Percentiles rank a stretch among this genome's conserved stretches.
Conservation (phyloP, 2,797 vertebrate species). For the Meda fulgida region DNA sequence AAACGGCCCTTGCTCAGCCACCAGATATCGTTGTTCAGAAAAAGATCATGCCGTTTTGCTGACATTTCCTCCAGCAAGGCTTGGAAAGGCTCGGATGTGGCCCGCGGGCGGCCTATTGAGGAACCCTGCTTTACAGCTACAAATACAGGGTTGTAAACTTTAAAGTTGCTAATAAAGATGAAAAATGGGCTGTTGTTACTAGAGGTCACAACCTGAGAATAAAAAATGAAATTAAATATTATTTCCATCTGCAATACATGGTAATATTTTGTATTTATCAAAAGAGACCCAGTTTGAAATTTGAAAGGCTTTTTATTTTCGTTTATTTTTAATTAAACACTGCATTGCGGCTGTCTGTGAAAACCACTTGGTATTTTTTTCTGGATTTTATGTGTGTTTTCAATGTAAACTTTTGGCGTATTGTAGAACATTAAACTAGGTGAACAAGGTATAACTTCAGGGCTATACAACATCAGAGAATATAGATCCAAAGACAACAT, state of each 20-base stretch:
- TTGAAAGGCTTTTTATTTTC: no score
- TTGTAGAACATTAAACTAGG: not conserved
- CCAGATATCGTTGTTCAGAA: no score
- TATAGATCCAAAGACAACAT: slow-evolving; percentile 29
- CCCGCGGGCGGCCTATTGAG: no score
- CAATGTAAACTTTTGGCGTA: not conserved
- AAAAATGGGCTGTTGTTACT: not conserved
- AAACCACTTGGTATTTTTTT: not conserved
- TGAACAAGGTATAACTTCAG: not conserved
- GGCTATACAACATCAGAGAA: not conserved
- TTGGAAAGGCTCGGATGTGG: no score
- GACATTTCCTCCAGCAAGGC: no score
- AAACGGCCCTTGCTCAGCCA: no score
- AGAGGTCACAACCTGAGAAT: not conserved
- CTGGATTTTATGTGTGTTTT: not conserved
- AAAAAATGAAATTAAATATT: not conserved
- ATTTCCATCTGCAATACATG: not conserved
- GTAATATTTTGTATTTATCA: not conserved
- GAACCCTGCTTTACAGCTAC: not conserved
- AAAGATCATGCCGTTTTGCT: no score
- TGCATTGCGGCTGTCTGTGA: not conserved
- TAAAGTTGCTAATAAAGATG: not conserved
- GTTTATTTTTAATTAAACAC: not conserved
- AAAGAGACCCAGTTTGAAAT: not conserved
- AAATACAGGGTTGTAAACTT: not conserved